phyloP scores from a whole-genome alignment of 2,797 vertebrate species.

The Varecia variegata region DNA sequence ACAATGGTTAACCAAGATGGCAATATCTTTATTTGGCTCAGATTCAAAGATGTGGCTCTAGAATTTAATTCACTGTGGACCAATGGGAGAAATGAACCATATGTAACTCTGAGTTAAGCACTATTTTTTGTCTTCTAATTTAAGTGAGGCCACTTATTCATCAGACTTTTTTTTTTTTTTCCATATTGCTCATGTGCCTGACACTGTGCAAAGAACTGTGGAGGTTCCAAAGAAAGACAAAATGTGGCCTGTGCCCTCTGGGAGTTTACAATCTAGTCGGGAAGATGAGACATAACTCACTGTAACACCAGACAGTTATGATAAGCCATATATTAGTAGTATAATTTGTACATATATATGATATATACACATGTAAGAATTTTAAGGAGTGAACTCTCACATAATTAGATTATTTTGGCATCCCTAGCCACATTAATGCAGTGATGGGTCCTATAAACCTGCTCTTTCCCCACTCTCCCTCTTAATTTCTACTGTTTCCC shows the following conservation, averaged over 20 bases:
- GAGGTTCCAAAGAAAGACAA: constrained; percentile 64
- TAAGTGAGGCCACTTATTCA: constrained; percentile 38
- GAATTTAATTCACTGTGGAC: not conserved
- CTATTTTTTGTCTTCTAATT: not conserved
- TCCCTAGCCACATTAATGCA: not conserved
- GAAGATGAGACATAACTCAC: not conserved
- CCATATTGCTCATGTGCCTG: constrained; percentile 10
- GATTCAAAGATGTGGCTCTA: constrained; percentile 55
- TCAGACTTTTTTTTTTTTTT: not conserved
- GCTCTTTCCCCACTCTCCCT: not conserved
- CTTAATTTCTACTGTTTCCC: not conserved
- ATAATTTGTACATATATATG: not conserved
- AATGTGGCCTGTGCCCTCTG: not conserved
- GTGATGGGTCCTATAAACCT: not conserved
- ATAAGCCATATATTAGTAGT: not conserved
- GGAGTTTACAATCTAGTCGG: not conserved
- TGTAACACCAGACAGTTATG: not conserved
- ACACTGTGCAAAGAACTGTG: constrained; percentile 67
- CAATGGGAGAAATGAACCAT: not conserved
- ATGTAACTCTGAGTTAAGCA: not conserved
- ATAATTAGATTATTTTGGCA: not conserved
- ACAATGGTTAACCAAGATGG: constrained; percentile 71
- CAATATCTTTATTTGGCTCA: constrained; percentile 68
- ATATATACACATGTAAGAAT: not conserved
- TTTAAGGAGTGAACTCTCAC: not conserved